A percentile compares a stretch with the other conserved stretches of the same genome.
phyloP scores from a whole-genome alignment of 2,113 vertebrate genomes.

The Melanerpes formicivorus region DNA sequence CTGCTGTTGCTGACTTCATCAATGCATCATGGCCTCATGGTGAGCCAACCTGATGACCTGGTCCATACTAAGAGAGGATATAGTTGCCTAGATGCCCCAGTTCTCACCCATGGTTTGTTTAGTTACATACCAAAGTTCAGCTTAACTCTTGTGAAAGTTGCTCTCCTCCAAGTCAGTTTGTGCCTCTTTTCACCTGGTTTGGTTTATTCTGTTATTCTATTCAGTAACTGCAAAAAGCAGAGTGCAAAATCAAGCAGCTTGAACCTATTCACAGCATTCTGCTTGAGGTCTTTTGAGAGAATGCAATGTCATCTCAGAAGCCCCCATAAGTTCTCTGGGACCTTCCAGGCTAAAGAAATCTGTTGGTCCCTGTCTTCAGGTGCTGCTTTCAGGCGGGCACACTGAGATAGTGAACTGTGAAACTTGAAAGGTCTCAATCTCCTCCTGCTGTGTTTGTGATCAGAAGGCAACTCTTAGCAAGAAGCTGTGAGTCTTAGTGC shows the following conservation, averaged over 20 bases:
- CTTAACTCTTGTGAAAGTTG: background rate
- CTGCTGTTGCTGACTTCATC: background rate
- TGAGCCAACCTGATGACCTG: background rate
- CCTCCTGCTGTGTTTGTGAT: background rate
- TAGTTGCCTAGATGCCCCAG: too few species aligned
- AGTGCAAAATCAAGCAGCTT: rapidly evolving
- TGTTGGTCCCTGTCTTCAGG: rapidly evolving
- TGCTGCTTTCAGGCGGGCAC: background rate
- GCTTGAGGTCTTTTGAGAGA: background rate
- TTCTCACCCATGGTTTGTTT: background rate
- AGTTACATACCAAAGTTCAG: background rate
- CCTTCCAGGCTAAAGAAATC: background rate
- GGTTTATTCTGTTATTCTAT: too few species aligned
- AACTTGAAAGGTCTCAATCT: background rate
- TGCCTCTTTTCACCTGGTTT: background rate
- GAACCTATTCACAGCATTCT: background rate
- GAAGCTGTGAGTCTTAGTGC: rapidly evolving
- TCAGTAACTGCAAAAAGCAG: background rate
- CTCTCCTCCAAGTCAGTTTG: background rate
- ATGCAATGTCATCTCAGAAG: background rate
- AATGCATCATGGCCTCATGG: rapidly evolving
- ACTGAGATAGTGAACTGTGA: too few species aligned
- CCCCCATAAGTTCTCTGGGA: background rate
- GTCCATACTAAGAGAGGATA: rapidly evolving
- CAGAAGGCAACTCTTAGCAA: background rate